Percentiles rank a stretch among this genome's conserved stretches.
These are phyloP conservation scores for Caloenas nicobarica DNA, from an alignment of 2,113 vertebrate genomes.

Conservation along the genomic window DNA sequence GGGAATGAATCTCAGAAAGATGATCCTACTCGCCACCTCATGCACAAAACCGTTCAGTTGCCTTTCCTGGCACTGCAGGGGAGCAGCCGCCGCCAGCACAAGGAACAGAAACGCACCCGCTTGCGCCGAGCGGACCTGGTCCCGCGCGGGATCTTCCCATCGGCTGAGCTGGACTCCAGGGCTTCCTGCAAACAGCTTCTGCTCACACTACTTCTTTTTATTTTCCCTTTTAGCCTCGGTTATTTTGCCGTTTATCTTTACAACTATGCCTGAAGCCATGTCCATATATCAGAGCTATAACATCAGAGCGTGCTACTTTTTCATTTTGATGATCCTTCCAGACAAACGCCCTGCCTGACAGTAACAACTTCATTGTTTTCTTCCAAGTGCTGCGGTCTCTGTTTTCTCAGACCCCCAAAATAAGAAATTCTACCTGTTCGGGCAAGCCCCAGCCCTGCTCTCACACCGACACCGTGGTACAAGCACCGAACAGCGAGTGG, in stretches of 20 bases:
- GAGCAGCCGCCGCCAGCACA: not conserved
- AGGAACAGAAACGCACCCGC: not conserved
- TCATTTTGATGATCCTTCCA: not conserved
- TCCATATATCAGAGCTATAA: not conserved
- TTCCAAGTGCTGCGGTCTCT: not conserved
- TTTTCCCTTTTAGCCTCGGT: not conserved
- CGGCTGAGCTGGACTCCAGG: not conserved
- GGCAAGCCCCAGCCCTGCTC: not conserved
- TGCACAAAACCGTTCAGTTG: not conserved
- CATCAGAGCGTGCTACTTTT: not conserved
- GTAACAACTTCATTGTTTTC: not conserved
- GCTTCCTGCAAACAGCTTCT: not conserved
- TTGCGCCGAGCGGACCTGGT: not conserved
- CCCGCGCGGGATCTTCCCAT: not conserved
- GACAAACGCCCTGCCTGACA: not conserved
- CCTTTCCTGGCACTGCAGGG: not conserved
- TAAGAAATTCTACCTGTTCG: not conserved
- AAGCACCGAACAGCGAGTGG: not conserved
- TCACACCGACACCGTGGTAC: not conserved
- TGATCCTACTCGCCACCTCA: not conserved
- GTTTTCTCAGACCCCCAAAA: not conserved
- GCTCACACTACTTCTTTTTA: not conserved
- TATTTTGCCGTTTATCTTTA: not conserved
- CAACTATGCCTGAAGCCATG: not conserved
- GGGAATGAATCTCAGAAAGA: not conserved